A percentile compares a stretch with the other conserved stretches of the same genome.
Evolutionary conservation across 2,797 vertebrate genomes (phyloP).

Genomic region (Artibeus jamaicensis): DNA sequence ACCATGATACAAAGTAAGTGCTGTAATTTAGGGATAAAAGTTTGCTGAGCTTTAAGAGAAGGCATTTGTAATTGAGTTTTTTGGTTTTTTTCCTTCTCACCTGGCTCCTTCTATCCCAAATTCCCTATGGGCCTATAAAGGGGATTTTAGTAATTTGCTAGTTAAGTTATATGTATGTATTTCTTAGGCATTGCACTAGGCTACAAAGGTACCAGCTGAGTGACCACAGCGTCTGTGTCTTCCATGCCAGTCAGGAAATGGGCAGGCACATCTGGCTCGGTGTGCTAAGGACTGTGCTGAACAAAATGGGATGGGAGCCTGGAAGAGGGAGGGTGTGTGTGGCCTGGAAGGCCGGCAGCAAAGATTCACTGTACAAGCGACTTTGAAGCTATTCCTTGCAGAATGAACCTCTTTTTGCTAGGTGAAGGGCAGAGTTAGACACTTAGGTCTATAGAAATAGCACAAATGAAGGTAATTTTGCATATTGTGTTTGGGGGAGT

Average conservation of each 20-base stretch:
- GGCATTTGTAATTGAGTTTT: neutral
- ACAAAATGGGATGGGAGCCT: neutral
- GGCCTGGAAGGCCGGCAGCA: neutral
- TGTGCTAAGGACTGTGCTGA: neutral
- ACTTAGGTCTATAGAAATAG: neutral
- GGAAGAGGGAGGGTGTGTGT: neutral
- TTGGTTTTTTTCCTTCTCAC: neutral
- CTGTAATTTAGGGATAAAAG: neutral
- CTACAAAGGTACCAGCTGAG: neutral
- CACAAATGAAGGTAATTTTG: neutral
- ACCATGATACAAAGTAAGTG: neutral
- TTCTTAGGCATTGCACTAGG: neutral
- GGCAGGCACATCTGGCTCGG: neutral
- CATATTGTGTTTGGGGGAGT: neutral
- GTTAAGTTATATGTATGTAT: neutral
- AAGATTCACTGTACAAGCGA: neutral
- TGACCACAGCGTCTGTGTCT: neutral
- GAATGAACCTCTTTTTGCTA: neutral
- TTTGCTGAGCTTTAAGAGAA: neutral
- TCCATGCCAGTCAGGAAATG: neutral
- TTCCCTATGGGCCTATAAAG: neutral
- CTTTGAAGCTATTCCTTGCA: neutral
- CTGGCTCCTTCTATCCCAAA: neutral
- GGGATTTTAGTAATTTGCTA: neutral
- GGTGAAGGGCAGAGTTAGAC: neutral